Percentiles rank a stretch among this genome's conserved stretches.
Evolutionary conservation across 2,113 vertebrate species (phyloP).

Genomic region (Oxyura jamaicensis): DNA sequence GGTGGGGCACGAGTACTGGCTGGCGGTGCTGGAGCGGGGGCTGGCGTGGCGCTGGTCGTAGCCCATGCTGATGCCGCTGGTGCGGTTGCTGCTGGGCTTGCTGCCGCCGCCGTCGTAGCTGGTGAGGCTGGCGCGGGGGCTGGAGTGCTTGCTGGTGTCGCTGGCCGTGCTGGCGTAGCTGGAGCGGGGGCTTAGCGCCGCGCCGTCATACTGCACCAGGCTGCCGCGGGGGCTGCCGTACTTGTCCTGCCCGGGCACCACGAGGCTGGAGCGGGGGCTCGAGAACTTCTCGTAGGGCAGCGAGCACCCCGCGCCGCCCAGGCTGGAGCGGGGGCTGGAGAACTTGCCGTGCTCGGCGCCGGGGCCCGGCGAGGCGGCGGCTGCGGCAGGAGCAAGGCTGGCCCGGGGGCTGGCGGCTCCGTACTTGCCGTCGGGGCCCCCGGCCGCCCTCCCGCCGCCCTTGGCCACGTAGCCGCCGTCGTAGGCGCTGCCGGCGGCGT

Average conservation of each 20-base stretch:
- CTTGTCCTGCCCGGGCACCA: slow-evolving; percentile 80
- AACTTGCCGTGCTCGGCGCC: slow-evolving; percentile 81
- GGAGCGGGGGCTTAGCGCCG: slow-evolving; percentile 84
- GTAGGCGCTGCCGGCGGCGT: slow-evolving; percentile 77
- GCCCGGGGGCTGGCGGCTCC: slow-evolving; percentile 79
- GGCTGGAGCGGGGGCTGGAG: slow-evolving; percentile 84
- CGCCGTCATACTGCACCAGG: slow-evolving; percentile 81
- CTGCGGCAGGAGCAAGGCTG: slow-evolving; percentile 71
- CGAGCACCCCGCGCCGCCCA: slow-evolving; percentile 59
- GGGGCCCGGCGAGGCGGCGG: slow-evolving; percentile 64
- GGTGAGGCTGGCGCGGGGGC: slow-evolving; percentile 89
- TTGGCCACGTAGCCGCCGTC: slow-evolving; percentile 76
- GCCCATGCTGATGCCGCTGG: slow-evolving; percentile 97
- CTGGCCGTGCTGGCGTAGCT: slow-evolving; percentile 93
- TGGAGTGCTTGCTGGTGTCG: slow-evolving; percentile 90
- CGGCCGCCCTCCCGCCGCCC: slow-evolving; percentile 75
- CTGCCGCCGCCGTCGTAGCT: slow-evolving; percentile 85
- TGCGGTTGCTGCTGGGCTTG: slow-evolving; percentile 90
- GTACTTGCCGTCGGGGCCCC: slow-evolving; percentile 73
- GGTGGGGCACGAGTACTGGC: slow-evolving; percentile 85
- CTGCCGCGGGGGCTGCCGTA: slow-evolving; percentile 84
- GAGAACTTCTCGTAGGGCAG: slow-evolving; percentile 58
- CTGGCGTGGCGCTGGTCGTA: slow-evolving; percentile 94
- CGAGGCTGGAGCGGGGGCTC: slow-evolving; percentile 82
- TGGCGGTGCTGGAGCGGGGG: slow-evolving; percentile 89